phyloP scores from a whole-genome alignment of 2,888 invertebrate species.

The Leptinotarsa rubiginosa region DNA sequence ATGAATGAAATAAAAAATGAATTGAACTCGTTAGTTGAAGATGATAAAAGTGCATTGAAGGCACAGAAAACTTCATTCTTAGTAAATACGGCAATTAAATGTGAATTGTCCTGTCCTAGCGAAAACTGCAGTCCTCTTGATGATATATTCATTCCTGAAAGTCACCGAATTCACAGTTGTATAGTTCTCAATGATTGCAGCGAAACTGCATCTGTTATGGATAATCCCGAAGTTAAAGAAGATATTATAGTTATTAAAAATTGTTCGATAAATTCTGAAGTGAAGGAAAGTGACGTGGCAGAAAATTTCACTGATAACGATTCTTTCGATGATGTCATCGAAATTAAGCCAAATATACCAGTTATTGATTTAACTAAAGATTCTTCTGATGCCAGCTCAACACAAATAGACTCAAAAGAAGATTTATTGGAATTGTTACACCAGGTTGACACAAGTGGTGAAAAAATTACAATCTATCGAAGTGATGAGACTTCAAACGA shows the following conservation, averaged over 20 bases:
- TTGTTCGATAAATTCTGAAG: background rate
- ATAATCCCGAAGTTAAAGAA: conserved; percentile 1
- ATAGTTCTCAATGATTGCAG: background rate
- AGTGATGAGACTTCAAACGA: conserved; percentile 33
- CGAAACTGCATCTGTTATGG: conserved; percentile 12
- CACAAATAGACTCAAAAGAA: conserved; percentile 7
- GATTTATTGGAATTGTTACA: conserved; percentile 9
- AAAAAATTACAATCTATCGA: conserved; percentile 38
- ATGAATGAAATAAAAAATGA: background rate
- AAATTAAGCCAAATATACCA: conserved; percentile 23
- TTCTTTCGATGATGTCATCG: conserved; percentile 23
- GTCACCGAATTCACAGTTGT: background rate
- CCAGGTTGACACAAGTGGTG: background rate
- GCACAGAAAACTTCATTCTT: background rate
- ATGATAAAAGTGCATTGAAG: background rate
- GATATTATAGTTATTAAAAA: background rate
- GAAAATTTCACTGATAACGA: conserved; percentile 2
- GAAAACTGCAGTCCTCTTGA: background rate
- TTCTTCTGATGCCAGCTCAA: background rate
- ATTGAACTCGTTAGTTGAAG: background rate
- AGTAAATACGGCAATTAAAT: conserved; percentile 1
- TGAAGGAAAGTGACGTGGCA: background rate
- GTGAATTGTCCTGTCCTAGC: background rate
- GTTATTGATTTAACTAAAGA: conserved; percentile 35
- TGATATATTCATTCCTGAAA: background rate